These are phyloP conservation scores for Drusus annulatus DNA, from an alignment of 1,140 invertebrate species.

Conservation along the genomic window DNA sequence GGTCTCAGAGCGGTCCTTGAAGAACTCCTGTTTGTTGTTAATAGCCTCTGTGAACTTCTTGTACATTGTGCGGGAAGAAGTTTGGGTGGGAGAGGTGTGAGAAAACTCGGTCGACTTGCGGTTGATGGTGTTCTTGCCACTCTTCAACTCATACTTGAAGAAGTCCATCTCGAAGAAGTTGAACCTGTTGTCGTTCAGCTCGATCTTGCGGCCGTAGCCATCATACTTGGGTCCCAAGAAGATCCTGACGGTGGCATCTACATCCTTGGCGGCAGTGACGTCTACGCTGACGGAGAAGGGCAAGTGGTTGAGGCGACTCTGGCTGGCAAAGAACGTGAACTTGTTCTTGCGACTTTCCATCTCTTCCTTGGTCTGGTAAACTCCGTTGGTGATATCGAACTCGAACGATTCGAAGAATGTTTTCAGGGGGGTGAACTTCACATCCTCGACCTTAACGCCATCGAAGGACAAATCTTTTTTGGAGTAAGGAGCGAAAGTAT, in stretches of 20 bases:
- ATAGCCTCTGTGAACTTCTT: slow-evolving; percentile 67
- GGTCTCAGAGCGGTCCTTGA: slow-evolving; percentile 70
- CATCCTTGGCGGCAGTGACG: slow-evolving; percentile 44
- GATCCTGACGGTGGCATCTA: slow-evolving; percentile 56
- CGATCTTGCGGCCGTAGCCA: slow-evolving; percentile 70
- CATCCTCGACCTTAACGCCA: slow-evolving; percentile 75
- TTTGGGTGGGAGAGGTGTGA: slow-evolving; percentile 69
- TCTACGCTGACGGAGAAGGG: slow-evolving; percentile 59
- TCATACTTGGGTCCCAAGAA: slow-evolving; percentile 66
- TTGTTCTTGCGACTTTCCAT: slow-evolving; percentile 61
- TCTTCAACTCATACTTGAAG: slow-evolving; percentile 75
- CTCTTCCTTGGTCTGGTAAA: slow-evolving; percentile 69
- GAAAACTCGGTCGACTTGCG: slow-evolving; percentile 68
- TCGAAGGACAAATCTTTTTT: slow-evolving; percentile 74
- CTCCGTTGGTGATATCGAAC: slow-evolving; percentile 77
- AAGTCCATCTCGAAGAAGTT: slow-evolving; percentile 79
- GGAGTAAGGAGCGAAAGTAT: slow-evolving; percentile 73
- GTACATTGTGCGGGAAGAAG: slow-evolving; percentile 69
- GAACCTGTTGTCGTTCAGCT: slow-evolving; percentile 74
- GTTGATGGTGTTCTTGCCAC: slow-evolving; percentile 77
- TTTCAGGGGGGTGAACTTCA: slow-evolving; percentile 76
- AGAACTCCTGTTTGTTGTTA: slow-evolving; percentile 66
- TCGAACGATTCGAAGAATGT: slow-evolving; percentile 83
- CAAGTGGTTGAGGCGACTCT: slow-evolving; percentile 63
- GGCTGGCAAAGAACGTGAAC: slow-evolving; percentile 65